phyloP scores from a whole-genome alignment of 1,140 invertebrate species.

The Calosoma granatense region DNA sequence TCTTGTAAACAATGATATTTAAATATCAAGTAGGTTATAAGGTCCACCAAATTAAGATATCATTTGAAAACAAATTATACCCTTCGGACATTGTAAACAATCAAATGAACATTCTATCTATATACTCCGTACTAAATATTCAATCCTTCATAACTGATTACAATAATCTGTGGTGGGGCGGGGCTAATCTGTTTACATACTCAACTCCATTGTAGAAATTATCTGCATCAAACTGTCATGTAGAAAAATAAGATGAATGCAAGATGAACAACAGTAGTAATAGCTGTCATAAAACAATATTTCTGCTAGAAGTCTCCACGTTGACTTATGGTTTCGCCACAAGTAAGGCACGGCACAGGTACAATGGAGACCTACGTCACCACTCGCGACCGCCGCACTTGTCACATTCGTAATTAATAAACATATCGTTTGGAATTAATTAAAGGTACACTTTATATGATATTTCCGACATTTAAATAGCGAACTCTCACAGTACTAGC shows the following conservation, averaged over 20 bases:
- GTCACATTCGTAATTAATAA: constrained; percentile 10
- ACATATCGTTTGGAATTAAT: constrained; percentile 12
- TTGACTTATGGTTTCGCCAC: not conserved
- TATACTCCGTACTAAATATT: too few species aligned
- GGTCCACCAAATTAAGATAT: not conserved
- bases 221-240: not conserved
- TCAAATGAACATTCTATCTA: too few species aligned
- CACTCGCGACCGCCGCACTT: constrained; percentile 14
- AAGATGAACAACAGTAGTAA: not conserved
- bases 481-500: not conserved
- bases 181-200: constrained; percentile 28
- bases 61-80: not conserved
- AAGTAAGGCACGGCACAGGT: constrained; percentile 11
- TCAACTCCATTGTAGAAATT: constrained; percentile 1
- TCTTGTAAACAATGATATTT: not conserved
- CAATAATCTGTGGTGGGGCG: constrained; percentile 23
- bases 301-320: not conserved
- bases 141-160: constrained; percentile 19
- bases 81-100: too few species aligned
- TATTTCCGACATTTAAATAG: constrained; percentile 2
- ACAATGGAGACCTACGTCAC: constrained; percentile 23
- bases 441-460: not conserved
- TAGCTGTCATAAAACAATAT: constrained; percentile 4
- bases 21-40: not conserved
- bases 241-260: not conserved